Base-by-base conservation (phyloP, 1,140 invertebrate species). In the Euwallacea fornicatus region DNA sequence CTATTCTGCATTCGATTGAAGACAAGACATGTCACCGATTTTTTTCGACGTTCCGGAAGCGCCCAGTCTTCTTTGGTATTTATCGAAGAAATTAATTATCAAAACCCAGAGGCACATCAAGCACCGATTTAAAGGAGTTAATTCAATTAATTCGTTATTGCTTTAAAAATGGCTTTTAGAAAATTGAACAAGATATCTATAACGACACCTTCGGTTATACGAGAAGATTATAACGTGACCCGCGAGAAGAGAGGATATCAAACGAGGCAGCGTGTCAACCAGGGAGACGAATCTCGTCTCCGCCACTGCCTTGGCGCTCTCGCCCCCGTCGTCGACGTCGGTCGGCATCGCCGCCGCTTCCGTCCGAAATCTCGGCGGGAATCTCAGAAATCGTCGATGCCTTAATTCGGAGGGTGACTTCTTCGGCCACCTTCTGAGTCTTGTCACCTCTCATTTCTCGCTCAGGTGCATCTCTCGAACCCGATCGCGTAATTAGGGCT, bases 401-500 rank as follows among this genome's bases (percentile, higher is more conserved):
- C 60, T 62, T 62, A 62, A 62, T 62, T 62, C 42, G n/a, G 42
- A n/a, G 60, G 41, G 10, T 13, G 60, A 50, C 13, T 46, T 13
- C n/a, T 62, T 47, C 60, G 42, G 60, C 60, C 60, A 47, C 60
- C 60, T 44, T 62, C 60, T 13, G 42, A 46, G n/a, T 11, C 42
- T 50, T 10, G 13, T 50, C 46, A 10, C 46, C 9, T 50, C 6
- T 13, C 46, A 13, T 33, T 33, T 33, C 46, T 50, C 46, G 7
- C 60, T 62, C 60, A 62, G 60, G 60, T 62, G 60, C 46, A 50
- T 50, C 46, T 50, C 46, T 10, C 9, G 13, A 50, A 50, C 13
- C 11, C 8, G 54, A 56, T 13, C n/a, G 16, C 54, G 73, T 78
- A 79, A 79, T 79, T 78, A 79, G 74, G 71, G 46, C 71, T 50